A percentile compares a stretch with the other conserved stretches of the same genome.
Conservation (phyloP, 2,113 vertebrate species). For the Phaethon lepturus region DNA sequence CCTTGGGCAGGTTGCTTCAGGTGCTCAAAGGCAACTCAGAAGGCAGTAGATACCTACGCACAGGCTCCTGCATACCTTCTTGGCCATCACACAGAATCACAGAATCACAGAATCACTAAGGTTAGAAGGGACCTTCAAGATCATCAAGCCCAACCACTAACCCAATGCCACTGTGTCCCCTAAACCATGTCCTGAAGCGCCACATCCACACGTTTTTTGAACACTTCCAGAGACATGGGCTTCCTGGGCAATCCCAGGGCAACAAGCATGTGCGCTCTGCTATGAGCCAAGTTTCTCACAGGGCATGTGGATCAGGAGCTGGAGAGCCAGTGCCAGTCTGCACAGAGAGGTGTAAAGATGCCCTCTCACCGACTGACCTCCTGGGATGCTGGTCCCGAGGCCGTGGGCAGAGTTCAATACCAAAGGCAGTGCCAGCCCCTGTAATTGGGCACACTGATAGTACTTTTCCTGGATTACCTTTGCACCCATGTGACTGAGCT, state of each 20-base stretch:
- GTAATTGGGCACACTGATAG: neutral
- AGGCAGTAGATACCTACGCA: neutral
- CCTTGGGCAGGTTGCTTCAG: neutral
- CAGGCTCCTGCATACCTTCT: fast-evolving
- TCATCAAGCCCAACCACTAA: too few relatives aligned
- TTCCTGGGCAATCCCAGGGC: neutral
- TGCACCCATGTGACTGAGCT: neutral
- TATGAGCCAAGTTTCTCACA: neutral
- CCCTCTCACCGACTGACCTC: neutral
- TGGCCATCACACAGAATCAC: fast-evolving
- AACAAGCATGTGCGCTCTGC: fast-evolving
- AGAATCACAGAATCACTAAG: too few relatives aligned
- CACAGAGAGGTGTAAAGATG: neutral
- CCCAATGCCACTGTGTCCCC: too few relatives aligned
- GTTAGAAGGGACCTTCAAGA: too few relatives aligned
- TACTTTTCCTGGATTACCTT: constrained; percentile 41
- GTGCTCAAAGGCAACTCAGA: neutral
- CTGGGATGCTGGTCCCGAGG: neutral
- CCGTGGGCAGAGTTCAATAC: neutral
- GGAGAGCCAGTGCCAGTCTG: neutral
- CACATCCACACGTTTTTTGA: too few relatives aligned
- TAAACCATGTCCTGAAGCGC: too few relatives aligned
- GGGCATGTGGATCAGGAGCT: neutral
- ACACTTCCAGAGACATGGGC: too few relatives aligned
- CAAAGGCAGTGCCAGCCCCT: neutral